These are phyloP conservation scores for Theodoxus fluviatilis DNA, from an alignment of 2,888 invertebrate species.

Conservation along the genomic window DNA sequence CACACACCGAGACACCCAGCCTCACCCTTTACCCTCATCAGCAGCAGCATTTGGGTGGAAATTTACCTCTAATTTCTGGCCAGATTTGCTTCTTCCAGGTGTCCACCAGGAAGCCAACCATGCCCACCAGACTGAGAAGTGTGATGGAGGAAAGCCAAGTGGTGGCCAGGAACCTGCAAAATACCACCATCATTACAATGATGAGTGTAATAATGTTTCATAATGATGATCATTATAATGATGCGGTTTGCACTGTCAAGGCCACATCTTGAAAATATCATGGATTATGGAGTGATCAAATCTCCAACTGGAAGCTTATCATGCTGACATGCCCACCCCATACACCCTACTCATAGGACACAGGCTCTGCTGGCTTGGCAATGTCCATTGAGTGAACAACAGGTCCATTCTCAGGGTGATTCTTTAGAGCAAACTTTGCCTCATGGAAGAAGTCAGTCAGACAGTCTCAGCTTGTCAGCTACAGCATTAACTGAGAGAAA, in stretches of 20 bases:
- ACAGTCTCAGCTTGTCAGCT: no score
- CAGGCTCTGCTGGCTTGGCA: no score
- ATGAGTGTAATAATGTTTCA: neutral
- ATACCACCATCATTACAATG: slow-evolving; percentile 6
- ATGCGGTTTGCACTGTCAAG: neutral
- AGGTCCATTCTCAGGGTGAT: no score
- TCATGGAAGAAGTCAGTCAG: no score
- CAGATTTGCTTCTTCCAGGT: slow-evolving; percentile 64
- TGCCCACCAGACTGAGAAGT: slow-evolving; percentile 39
- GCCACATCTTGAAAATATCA: neutral
- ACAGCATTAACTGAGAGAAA: no score
- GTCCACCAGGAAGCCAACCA: slow-evolving; percentile 55
- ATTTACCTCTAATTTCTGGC: slow-evolving; percentile 65
- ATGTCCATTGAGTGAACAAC: no score
- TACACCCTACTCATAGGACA: no score
- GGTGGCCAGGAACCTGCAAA: slow-evolving; percentile 51
- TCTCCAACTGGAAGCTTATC: slow-evolving; percentile 10
- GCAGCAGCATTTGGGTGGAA: no score
- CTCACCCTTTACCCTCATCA: no score
- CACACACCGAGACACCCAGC: no score
- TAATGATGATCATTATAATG: neutral
- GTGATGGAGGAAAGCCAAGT: slow-evolving; percentile 48
- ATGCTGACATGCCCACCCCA: no score
- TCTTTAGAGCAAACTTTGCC: no score
- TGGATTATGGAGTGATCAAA: neutral